A percentile compares a stretch with the other conserved stretches of the same genome.
Conservation (phyloP, 2,797 vertebrate species). For the Merluccius polli region DNA sequence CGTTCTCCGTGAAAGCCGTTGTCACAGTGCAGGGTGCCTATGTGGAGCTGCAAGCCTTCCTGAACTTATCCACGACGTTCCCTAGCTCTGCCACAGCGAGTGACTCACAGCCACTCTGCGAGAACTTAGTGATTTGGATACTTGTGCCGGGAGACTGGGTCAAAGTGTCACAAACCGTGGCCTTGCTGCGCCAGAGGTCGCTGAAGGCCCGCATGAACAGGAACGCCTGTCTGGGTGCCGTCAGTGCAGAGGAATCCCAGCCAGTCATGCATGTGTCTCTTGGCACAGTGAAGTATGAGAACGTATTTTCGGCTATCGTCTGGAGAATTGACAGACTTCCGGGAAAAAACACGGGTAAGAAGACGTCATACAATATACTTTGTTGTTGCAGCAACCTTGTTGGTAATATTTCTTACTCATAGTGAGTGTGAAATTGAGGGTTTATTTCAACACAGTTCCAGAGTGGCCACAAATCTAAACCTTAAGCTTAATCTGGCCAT, state of each 20-base stretch:
- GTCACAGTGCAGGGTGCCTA: constrained; percentile 93
- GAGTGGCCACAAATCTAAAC: not conserved
- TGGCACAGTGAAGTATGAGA: constrained; percentile 94
- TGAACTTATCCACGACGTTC: constrained; percentile 79
- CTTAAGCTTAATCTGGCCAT: not conserved
- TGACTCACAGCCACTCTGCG: constrained; percentile 74
- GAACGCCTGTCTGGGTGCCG: constrained; percentile 85
- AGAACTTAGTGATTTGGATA: constrained; percentile 85
- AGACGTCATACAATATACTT: not conserved
- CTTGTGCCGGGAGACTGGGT: constrained; percentile 90
- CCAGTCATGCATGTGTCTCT: constrained; percentile 88
- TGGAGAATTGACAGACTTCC: constrained; percentile 97
- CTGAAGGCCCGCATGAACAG: constrained; percentile 95
- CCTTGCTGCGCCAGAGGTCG: constrained; percentile 89
- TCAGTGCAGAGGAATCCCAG: constrained; percentile 79
- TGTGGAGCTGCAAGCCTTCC: constrained; percentile 90
- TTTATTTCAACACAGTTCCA: not conserved
- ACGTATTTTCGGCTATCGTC: constrained; percentile 88
- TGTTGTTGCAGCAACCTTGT: no score
- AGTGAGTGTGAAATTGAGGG: not conserved
- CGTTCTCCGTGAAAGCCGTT: constrained; percentile 84
- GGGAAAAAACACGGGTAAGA: constrained; percentile 92
- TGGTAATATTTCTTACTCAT: no score
- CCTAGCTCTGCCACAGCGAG: constrained; percentile 39
- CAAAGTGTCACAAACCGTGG: constrained; percentile 82